Evolutionary conservation across 2,888 invertebrate species (phyloP).

Genomic region (Agelastica alni): DNA sequence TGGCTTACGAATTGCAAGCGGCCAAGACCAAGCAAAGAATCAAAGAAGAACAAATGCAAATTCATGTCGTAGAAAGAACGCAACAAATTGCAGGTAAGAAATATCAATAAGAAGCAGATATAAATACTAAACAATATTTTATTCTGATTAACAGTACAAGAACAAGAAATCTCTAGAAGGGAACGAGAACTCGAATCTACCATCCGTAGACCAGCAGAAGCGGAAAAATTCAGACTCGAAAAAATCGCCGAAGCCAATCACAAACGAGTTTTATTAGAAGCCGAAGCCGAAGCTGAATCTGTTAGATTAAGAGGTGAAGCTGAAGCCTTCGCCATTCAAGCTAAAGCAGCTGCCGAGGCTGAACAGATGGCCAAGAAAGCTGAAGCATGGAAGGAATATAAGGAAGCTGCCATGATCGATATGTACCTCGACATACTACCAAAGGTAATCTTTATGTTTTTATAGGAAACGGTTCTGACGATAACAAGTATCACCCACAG

Average conservation of each 20-base stretch:
- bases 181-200: conserved; percentile 94
- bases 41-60: conserved; percentile 97
- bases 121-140: not conserved
- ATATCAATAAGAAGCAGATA: too few relatives aligned
- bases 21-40: conserved; percentile 91
- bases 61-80: conserved; percentile 62
- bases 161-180: conserved; percentile 91
- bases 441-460: conserved; percentile 67
- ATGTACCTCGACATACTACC: conserved; percentile 96
- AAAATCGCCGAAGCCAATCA: conserved; percentile 94
- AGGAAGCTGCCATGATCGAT: conserved; percentile 93
- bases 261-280: conserved; percentile 86
- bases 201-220: conserved; percentile 91
- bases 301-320: conserved; percentile 84
- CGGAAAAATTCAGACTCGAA: conserved; percentile 86
- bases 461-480: not conserved
- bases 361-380: conserved; percentile 98
- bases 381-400: conserved; percentile 95
- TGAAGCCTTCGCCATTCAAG: conserved; percentile 91
- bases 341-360: conserved; percentile 94
- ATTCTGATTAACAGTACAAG: conserved; percentile 67
- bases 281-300: conserved; percentile 93
- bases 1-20: conserved; percentile 91
- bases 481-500: too few relatives aligned
- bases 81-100: conserved; percentile 81